Base-by-base conservation (phyloP, 2,797 vertebrate genomes). In the Sebastolobus altivelis region DNA sequence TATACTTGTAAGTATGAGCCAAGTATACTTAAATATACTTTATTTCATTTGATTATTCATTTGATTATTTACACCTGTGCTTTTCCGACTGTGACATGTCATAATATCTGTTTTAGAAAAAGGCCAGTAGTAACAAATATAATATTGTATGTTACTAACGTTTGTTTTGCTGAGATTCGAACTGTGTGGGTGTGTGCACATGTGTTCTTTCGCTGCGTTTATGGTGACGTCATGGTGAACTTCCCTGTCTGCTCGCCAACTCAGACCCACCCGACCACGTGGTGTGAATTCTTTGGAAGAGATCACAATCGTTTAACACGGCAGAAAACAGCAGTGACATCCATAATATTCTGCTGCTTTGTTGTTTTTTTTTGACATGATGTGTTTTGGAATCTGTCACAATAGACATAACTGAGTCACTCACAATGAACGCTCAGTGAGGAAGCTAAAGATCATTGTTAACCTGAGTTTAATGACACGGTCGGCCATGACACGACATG, bases 131-230 rank as follows among this genome's bases (percentile, higher is more conserved):
- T 5, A 25, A 14, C 27, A 65, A 22, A 63, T n/a, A 1, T 62
- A 14, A 65, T 25, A 63, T 5, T 40, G 4, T 31, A 27, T 54
- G 18, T 31, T 20, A 22, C 33, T 40, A 10, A 40, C 40, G 4
- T 20, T 78, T 56, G 27, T 71, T 58, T 71, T 38, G 12, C 18
- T 59, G 54, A 29, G 16, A 72, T 58, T 69, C 22, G 35, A 59
- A 46, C 16, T 5, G 5, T 35, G 11, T 56, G 18, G 9, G 6
- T 5, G 10, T 56, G 33, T 35, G 29, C 2, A 7, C 2, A 3
- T 7, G 1, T 9, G 4, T 3, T 7, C 6, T 2, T 14, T 52
- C 4, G 25, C 5, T 60, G 37, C 3, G 8, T 38, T 2, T 3
- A 16, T 18, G 4, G 3, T 20, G 35, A 58, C 2, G 18, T 65